These are phyloP conservation scores for Caradrina clavipalpis DNA, from an alignment of 2,888 invertebrate genomes.

Conservation along the genomic window DNA sequence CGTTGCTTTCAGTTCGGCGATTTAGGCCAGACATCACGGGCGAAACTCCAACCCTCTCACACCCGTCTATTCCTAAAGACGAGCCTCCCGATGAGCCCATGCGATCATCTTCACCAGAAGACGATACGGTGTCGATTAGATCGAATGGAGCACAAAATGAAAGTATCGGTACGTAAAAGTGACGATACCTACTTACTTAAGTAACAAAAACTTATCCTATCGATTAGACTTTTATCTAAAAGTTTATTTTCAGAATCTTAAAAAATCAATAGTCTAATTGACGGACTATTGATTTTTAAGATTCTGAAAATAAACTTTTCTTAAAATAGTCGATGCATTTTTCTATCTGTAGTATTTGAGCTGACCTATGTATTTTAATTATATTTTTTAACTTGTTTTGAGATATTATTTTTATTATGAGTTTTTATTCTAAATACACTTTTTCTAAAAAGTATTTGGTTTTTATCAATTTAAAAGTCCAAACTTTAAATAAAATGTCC, in stretches of 20 bases:
- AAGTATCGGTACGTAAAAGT: constrained; percentile 84
- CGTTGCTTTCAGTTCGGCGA: constrained; percentile 86
- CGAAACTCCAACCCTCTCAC: constrained; percentile 83
- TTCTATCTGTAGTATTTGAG: neutral
- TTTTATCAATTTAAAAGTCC: neutral
- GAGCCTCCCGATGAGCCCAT: constrained; percentile 89
- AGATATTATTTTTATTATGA: neutral
- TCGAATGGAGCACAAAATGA: constrained; percentile 91
- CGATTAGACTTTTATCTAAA: neutral
- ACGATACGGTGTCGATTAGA: constrained; percentile 90
- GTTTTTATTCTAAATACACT: constrained; percentile 1
- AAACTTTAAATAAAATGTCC: neutral
- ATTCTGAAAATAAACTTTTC: no score
- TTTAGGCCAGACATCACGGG: constrained; percentile 83
- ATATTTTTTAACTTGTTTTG: neutral
- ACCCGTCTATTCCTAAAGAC: constrained; percentile 89
- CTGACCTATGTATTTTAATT: neutral
- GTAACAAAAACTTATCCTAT: neutral
- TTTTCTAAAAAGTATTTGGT: constrained; percentile 7
- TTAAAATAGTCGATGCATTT: neutral
- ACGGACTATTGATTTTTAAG: no score
- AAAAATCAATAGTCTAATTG: no score
- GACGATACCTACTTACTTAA: constrained; percentile 1
- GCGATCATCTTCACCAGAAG: constrained; percentile 91
- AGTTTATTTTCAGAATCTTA: no score